A percentile compares a stretch with the other conserved stretches of the same genome.
phyloP scores from a whole-genome alignment of 2,113 vertebrate genomes.

The Antigone vipio region DNA sequence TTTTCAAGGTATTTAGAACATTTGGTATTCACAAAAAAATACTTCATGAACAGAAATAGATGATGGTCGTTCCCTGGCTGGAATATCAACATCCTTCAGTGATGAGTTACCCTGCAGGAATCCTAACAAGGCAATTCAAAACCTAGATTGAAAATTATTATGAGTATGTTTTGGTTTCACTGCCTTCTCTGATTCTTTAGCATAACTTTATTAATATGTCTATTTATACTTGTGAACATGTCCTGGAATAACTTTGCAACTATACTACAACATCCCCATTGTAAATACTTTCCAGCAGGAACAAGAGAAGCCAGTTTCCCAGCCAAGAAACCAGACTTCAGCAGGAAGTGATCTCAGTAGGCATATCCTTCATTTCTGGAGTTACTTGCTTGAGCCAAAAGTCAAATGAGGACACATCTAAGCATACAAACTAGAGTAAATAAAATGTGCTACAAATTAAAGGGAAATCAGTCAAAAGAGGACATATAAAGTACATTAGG shows the following conservation, averaged over 20 bases:
- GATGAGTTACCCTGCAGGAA: neutral
- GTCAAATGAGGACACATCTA: constrained; percentile 63
- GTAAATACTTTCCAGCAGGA: constrained; percentile 67
- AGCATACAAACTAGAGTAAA: constrained; percentile 29
- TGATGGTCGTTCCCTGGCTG: neutral
- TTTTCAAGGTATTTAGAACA: neutral
- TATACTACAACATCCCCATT: constrained; percentile 66
- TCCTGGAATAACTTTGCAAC: constrained; percentile 66
- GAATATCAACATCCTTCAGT: neutral
- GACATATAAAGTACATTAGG: neutral
- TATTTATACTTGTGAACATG: constrained; percentile 59
- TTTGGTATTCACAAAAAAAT: neutral
- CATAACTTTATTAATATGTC: constrained; percentile 43
- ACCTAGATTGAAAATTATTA: neutral
- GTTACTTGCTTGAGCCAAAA: constrained; percentile 53
- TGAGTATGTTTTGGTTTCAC: constrained; percentile 14
- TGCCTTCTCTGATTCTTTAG: constrained; percentile 32
- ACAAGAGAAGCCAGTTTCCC: constrained; percentile 68
- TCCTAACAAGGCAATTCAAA: neutral
- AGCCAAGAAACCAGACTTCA: constrained; percentile 65
- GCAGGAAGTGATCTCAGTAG: constrained; percentile 72
- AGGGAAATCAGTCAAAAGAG: neutral
- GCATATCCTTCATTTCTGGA: constrained; percentile 57
- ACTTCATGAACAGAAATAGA: neutral
- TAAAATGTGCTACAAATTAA: constrained; percentile 52